phyloP scores from a whole-genome alignment of 2,113 vertebrate genomes.

The Malurus cyaneus region DNA sequence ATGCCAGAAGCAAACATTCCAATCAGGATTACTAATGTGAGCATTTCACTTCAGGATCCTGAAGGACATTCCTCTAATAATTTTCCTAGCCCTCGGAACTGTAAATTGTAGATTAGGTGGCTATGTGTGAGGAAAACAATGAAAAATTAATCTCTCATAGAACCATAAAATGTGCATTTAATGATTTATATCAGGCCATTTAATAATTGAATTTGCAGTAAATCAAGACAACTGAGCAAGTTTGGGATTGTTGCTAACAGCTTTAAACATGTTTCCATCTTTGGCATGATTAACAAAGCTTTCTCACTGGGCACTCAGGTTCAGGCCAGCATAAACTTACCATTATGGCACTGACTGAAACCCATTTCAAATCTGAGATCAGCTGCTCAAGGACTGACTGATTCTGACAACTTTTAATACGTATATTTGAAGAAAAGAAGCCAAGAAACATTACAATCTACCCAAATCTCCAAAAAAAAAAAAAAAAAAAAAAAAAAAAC shows the following conservation, averaged over 20 bases:
- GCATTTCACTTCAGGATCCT: neutral
- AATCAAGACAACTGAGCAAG: conserved; percentile 45
- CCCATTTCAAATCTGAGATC: conserved; percentile 8
- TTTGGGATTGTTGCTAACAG: conserved; percentile 42
- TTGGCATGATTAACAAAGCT: conserved; percentile 10
- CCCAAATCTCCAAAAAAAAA: neutral
- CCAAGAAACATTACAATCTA: neutral
- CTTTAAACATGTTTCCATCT: conserved; percentile 13
- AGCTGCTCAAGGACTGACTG: neutral
- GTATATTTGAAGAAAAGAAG: conserved; percentile 16
- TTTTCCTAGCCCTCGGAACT: conserved; percentile 6
- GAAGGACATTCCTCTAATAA: conserved; percentile 43
- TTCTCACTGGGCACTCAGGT: neutral
- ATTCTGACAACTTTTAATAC: conserved; percentile 9
- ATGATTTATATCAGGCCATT: conserved; percentile 52
- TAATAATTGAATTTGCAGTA: conserved; percentile 67
- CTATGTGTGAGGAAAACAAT: neutral
- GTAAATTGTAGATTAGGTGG: conserved; percentile 4
- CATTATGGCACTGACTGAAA: neutral
- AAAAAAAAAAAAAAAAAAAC: too few relatives aligned
- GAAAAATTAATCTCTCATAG: conserved; percentile 45
- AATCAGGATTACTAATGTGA: conserved; percentile 26
- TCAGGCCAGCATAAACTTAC: conserved; percentile 13
- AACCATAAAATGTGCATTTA: conserved; percentile 56
- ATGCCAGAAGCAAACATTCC: conserved; percentile 63